Conservation (phyloP, 2,888 invertebrate genomes). For the Leucophenga maculata region DNA sequence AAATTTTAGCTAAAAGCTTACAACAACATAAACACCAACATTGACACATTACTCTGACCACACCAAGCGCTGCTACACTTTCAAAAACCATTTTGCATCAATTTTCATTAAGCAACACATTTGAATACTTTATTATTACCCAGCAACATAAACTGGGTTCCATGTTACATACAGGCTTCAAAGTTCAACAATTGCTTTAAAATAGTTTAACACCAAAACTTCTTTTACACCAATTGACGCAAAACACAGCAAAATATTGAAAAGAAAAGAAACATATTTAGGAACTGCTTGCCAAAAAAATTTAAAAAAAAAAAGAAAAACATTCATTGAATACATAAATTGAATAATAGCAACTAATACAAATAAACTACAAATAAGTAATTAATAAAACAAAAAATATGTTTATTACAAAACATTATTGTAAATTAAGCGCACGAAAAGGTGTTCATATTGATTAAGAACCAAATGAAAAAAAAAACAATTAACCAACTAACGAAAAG, state of each 20-base stretch:
- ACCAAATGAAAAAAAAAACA: constrained; percentile 29
- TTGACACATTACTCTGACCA: no score
- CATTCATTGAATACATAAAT: constrained; percentile 32
- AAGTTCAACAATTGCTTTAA: no score
- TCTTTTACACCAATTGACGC: constrained; percentile 36
- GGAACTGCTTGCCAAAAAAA: constrained; percentile 53
- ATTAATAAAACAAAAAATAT: constrained; percentile 31
- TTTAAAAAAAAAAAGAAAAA: constrained; percentile 45
- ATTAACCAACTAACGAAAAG: constrained; percentile 30
- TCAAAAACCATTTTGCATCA: no score
- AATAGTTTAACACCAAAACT: no score
- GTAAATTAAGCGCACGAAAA: constrained; percentile 59
- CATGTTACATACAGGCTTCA: no score
- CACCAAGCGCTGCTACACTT: no score
- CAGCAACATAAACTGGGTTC: no score
- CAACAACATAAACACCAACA: no score
- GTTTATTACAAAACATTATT: constrained; percentile 66
- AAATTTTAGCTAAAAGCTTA: no score
- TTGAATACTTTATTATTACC: no score
- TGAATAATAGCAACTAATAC: constrained; percentile 28
- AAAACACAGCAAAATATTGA: constrained; percentile 36
- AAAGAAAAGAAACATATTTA: constrained; percentile 43
- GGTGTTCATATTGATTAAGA: constrained; percentile 2
- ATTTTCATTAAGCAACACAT: no score
- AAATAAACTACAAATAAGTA: constrained; percentile 17